These are phyloP conservation scores for Drosophila sp. DNA, from an alignment of 1,140 invertebrate species.

Conservation along the genomic window DNA sequence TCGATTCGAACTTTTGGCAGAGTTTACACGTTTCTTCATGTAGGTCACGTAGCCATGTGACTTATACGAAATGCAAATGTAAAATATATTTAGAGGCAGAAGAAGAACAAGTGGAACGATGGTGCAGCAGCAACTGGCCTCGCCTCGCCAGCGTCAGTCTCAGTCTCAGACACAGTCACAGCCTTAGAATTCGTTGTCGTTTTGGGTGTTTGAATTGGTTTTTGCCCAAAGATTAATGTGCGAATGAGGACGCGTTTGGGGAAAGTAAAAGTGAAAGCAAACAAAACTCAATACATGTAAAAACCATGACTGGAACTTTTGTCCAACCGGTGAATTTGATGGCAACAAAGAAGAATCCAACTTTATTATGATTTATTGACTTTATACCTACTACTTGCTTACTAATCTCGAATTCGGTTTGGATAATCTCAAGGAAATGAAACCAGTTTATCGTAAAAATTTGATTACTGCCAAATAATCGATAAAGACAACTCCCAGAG, in stretches of 20 bases:
- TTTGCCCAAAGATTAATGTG: slow-evolving; percentile 51
- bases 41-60: slow-evolving; percentile 67
- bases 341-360: background rate
- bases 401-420: background rate
- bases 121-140: slow-evolving; percentile 5
- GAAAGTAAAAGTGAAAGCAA: slow-evolving; percentile 50
- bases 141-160: slow-evolving; percentile 10
- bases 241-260: slow-evolving; percentile 37
- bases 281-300: slow-evolving; percentile 25
- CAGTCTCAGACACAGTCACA: slow-evolving; percentile 24
- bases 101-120: background rate
- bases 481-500: no score
- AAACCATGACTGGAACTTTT: slow-evolving; percentile 13
- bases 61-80: slow-evolving; percentile 74
- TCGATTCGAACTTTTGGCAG: slow-evolving; percentile 38
- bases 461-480: background rate
- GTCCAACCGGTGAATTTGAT: background rate
- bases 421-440: background rate
- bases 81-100: slow-evolving; percentile 44
- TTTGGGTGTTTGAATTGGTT: slow-evolving; percentile 52
- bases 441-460: background rate
- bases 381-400: background rate
- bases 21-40: slow-evolving; percentile 42
- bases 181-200: slow-evolving; percentile 45
- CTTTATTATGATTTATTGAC: slow-evolving; percentile 3